Conservation (phyloP, 2,113 vertebrate genomes). For the Archilochus colubris region DNA sequence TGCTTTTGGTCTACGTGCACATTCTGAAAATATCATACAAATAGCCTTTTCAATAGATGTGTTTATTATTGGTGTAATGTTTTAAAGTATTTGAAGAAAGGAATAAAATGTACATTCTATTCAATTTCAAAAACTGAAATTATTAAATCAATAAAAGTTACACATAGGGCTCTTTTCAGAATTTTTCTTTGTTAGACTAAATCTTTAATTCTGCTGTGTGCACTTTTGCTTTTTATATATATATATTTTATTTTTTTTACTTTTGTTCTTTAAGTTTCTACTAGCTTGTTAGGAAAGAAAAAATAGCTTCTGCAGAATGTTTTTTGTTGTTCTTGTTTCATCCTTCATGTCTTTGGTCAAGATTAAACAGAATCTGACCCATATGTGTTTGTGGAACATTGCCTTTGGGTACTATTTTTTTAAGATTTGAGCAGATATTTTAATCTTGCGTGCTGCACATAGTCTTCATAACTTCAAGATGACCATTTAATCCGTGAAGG, state of each 20-base stretch:
- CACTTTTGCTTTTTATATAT: background rate
- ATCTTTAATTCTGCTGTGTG: rapidly evolving
- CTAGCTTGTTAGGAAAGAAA: background rate
- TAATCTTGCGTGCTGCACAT: background rate
- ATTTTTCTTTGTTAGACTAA: background rate
- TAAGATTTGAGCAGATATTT: background rate
- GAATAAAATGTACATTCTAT: background rate
- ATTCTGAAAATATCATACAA: background rate
- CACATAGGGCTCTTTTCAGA: background rate
- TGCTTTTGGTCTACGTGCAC: background rate
- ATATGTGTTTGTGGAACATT: background rate
- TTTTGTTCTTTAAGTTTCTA: background rate
- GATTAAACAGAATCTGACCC: background rate
- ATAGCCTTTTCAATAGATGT: background rate
- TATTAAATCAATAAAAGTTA: background rate
- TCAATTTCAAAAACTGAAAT: background rate
- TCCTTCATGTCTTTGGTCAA: background rate
- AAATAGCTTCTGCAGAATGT: background rate
- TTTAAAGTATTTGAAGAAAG: background rate
- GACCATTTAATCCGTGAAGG: background rate
- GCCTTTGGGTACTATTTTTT: background rate
- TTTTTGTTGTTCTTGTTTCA: background rate
- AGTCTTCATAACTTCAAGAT: background rate
- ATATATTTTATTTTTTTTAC: background rate
- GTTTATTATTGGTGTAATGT: background rate